Base-by-base conservation (phyloP, 1,140 invertebrate species). In the Sminthurides bifidus region DNA sequence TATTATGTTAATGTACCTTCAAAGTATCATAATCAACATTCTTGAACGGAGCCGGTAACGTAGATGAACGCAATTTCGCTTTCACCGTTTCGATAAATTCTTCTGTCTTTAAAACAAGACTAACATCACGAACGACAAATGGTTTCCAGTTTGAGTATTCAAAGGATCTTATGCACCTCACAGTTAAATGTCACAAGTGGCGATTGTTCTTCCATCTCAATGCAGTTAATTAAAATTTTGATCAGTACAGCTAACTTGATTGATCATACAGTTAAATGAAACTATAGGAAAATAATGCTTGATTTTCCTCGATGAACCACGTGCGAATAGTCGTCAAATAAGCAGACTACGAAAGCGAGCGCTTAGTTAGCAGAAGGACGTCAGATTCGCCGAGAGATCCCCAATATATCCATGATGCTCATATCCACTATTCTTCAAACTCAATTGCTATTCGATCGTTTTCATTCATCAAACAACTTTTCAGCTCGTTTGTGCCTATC, bases 91-190 rank as follows among this genome's bases (percentile, higher is more conserved):
- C 54, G 24, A 58, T 64, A 8, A 70, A 62, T 17, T 64, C 49
- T 5, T 61, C 58, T 0, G 60, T 58, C 4, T 56, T 65, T 4
- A 52, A 52, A 2, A 45, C 29, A 17, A 67, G 52, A 35, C 58
- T 48, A 1, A 71, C 66, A 51, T 66, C 52, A 17, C 66, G 61
- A 8, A 70, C 40, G 17, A 69, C 66, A 10, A 70, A 31, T 23
- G 67, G 68, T 45, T 65, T 67, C 37, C 69, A 65, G 56, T 71
- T 71, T 10, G 66, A 55, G 48, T 70, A 66, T 51, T 68, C 66
- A 58, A 71, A 70, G 1, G 70, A 71, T 8, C 68, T 59, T 24
- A 71, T 70, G 8, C 70, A 54, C 10, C 69, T 61, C n/a, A 70
- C 60, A 8, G 66, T 71, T n/a, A 71, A 14, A 62, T 66, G 1